These are phyloP conservation scores for Nephotettix cincticeps DNA, from an alignment of 1,140 invertebrate genomes.

Conservation along the genomic window DNA sequence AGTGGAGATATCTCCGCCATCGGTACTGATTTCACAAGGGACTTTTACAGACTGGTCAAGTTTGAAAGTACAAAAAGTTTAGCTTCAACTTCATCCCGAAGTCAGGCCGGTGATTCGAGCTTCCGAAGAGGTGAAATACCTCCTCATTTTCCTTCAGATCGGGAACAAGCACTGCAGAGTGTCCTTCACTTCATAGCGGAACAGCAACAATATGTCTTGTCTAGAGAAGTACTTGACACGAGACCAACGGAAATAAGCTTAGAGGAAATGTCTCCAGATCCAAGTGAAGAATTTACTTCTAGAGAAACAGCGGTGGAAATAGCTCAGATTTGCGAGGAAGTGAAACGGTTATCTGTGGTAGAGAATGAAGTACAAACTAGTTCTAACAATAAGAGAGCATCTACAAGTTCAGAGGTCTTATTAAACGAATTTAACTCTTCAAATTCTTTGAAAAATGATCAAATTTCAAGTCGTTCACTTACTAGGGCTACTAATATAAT, in stretches of 20 bases:
- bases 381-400: not conserved
- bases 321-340: conserved; percentile 31
- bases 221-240: conserved; percentile 56
- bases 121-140: conserved; percentile 46
- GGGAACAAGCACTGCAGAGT: conserved; percentile 68
- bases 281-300: conserved; percentile 30
- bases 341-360: conserved; percentile 20
- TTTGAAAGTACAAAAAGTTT: conserved; percentile 77
- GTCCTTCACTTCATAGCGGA: conserved; percentile 73
- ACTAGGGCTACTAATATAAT: no score
- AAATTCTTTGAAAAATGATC: not conserved
- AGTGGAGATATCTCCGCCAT: conserved; percentile 64
- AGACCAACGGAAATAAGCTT: conserved; percentile 49
- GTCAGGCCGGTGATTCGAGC: conserved; percentile 50
- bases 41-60: conserved; percentile 74
- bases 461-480: no score
- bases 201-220: conserved; percentile 67
- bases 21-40: conserved; percentile 74
- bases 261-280: conserved; percentile 41
- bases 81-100: conserved; percentile 69
- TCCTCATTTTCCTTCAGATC: conserved; percentile 46
- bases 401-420: conserved; percentile 1
- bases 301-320: conserved; percentile 38
- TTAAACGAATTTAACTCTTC: conserved; percentile 14
- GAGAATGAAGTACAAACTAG: conserved; percentile 42